Evolutionary conservation across 2,888 invertebrate genomes (phyloP).

Genomic region (Dichetophora obliterata): DNA sequence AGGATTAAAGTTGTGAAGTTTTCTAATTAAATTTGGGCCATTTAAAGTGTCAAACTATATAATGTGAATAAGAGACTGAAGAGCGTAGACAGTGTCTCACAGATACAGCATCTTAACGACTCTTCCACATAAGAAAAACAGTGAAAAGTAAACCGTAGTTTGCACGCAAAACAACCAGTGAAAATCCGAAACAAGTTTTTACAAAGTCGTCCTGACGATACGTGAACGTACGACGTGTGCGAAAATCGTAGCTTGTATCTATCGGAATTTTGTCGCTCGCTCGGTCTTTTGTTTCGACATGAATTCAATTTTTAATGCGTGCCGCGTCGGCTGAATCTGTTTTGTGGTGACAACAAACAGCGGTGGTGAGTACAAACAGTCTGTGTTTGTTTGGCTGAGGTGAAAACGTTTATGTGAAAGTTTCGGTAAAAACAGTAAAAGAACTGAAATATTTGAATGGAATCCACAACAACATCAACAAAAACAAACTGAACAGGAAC

Average conservation of each 20-base stretch:
- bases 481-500: background rate
- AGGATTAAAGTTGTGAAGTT: too few relatives aligned
- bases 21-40: too few relatives aligned
- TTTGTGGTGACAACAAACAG: conserved; percentile 22
- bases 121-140: background rate
- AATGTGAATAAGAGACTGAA: too few relatives aligned
- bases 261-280: conserved; percentile 35
- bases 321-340: conserved; percentile 39
- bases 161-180: too few relatives aligned
- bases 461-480: background rate
- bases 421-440: background rate
- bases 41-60: too few relatives aligned
- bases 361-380: conserved; percentile 22
- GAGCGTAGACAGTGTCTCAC: too few relatives aligned
- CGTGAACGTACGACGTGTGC: too few relatives aligned
- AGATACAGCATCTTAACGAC: too few relatives aligned
- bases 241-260: conserved; percentile 20
- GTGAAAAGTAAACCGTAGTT: background rate
- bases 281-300: background rate
- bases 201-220: too few relatives aligned
- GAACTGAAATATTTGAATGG: background rate
- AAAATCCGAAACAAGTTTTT: too few relatives aligned
- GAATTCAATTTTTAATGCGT: background rate
- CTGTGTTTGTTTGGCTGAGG: background rate
- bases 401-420: background rate